These are phyloP conservation scores for Philhelius pedissequus DNA, from an alignment of 2,888 invertebrate species.

Conservation along the genomic window DNA sequence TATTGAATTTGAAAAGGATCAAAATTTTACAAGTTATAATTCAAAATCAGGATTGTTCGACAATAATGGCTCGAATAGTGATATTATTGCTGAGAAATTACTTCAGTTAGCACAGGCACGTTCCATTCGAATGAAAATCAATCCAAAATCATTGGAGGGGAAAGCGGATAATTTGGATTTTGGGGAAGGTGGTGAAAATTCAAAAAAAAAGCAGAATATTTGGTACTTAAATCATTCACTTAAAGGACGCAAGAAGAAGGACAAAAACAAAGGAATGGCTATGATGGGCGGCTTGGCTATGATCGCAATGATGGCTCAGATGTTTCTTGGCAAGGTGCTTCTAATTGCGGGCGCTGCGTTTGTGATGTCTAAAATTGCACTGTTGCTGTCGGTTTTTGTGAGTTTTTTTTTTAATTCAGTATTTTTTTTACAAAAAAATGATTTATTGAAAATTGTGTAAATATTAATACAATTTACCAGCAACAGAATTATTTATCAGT, in stretches of 20 bases:
- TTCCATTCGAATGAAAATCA: conserved; percentile 72
- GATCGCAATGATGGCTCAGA: conserved; percentile 83
- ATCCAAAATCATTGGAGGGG: background rate
- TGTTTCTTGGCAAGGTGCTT: conserved; percentile 85
- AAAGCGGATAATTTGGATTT: conserved; percentile 17
- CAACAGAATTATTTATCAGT: too few relatives aligned
- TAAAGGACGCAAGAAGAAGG: conserved; percentile 80
- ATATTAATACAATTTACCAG: too few relatives aligned
- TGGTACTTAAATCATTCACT: conserved; percentile 71
- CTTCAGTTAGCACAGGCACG: conserved; percentile 72
- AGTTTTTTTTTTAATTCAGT: conserved; percentile 70
- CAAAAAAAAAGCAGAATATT: conserved; percentile 70
- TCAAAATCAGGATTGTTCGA: background rate
- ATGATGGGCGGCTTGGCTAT: conserved; percentile 83
- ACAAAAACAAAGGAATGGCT: conserved; percentile 79
- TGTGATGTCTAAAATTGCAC: conserved; percentile 83
- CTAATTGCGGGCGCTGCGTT: conserved; percentile 84
- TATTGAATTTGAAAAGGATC: conserved; percentile 73
- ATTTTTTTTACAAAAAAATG: too few relatives aligned
- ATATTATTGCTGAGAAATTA: conserved; percentile 70
- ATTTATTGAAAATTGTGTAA: too few relatives aligned
- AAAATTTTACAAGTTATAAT: background rate
- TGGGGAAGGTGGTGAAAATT: conserved; percentile 74
- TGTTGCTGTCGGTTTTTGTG: conserved; percentile 82
- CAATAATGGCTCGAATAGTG: conserved; percentile 39